These are phyloP conservation scores for Dinocampus coccinellae DNA, from an alignment of 2,888 invertebrate genomes.

Conservation along the genomic window DNA sequence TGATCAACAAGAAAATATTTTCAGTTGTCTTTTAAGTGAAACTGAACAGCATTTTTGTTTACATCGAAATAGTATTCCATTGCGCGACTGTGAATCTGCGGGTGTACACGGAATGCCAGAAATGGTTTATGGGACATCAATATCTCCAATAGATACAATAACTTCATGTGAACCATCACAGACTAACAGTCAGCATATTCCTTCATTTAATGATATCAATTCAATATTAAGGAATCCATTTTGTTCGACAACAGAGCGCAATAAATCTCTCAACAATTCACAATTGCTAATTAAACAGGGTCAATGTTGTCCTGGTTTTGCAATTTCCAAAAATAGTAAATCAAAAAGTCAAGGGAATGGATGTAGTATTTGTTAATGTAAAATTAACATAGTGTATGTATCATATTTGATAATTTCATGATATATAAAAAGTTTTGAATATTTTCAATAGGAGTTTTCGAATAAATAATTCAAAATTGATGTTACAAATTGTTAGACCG, in stretches of 20 bases:
- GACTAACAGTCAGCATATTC: conserved; percentile 41
- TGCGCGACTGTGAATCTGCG: conserved; percentile 48
- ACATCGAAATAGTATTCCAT: conserved; percentile 71
- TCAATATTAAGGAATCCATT: conserved; percentile 29
- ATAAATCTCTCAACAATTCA: conserved; percentile 52
- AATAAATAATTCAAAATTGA: conserved; percentile 48
- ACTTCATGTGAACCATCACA: conserved; percentile 48
- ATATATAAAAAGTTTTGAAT: neutral
- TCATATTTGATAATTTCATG: neutral
- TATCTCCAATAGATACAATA: neutral
- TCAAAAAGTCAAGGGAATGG: conserved; percentile 68
- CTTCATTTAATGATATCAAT: conserved; percentile 35
- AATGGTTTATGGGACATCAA: conserved; percentile 4
- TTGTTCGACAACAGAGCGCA: conserved; percentile 38
- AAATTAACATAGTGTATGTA: neutral
- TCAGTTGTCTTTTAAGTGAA: conserved; percentile 73
- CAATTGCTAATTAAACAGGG: conserved; percentile 62
- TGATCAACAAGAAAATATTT: conserved; percentile 70
- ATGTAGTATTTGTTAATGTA: conserved; percentile 66
- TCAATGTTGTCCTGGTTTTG: conserved; percentile 72
- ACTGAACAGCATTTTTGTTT: conserved; percentile 72
- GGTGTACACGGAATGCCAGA: conserved; percentile 50
- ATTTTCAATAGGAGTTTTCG: neutral
- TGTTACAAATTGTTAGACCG: too few species aligned
- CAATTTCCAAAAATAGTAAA: conserved; percentile 64